Conservation (phyloP, 2,113 vertebrate genomes). For the Seriola quinqueradiata region DNA sequence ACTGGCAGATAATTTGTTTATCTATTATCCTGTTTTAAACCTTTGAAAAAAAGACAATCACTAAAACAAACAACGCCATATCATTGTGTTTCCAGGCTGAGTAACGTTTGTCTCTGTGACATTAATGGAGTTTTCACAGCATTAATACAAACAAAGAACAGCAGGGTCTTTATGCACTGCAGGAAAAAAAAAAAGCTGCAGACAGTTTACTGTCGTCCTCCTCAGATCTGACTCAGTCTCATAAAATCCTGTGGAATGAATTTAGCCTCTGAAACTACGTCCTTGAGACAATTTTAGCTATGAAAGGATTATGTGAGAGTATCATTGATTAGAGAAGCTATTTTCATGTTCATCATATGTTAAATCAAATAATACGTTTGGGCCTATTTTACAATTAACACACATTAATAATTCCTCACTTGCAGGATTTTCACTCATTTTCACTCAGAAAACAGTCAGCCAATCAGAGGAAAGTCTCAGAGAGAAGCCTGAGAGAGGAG, state of each 20-base stretch:
- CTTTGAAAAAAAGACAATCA: background rate
- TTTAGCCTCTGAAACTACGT: background rate
- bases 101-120: constrained; percentile 40
- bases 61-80: constrained; percentile 18
- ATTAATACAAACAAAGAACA: constrained; percentile 44
- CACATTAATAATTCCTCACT: background rate
- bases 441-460: no score
- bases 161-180: constrained; percentile 11
- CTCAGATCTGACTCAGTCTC: constrained; percentile 6
- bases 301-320: background rate
- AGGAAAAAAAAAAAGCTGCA: background rate
- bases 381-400: background rate
- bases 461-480: no score
- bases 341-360: background rate
- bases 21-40: constrained; percentile 2
- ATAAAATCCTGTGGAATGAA: constrained; percentile 3
- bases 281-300: background rate
- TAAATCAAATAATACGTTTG: background rate
- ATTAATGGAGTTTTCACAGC: constrained; percentile 57
- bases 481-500: no score
- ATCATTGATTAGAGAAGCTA: background rate
- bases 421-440: no score
- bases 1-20: constrained; percentile 9
- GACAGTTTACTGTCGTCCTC: constrained; percentile 16
- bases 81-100: constrained; percentile 38